Percentiles rank a stretch among this genome's conserved stretches.
Conservation (phyloP, 2,797 vertebrate genomes). For the Lacerta bilineata region DNA sequence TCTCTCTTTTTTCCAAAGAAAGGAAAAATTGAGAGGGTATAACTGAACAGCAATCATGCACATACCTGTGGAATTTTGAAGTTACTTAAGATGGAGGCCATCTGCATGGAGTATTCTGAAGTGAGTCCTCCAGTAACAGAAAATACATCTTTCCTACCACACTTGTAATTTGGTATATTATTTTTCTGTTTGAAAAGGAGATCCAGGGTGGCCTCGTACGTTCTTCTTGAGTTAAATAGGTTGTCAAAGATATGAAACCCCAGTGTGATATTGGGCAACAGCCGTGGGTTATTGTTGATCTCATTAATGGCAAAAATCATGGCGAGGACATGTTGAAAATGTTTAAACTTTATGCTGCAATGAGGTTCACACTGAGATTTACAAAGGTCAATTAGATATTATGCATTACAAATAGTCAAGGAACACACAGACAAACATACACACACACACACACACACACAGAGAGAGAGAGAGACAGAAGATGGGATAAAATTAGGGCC, state of each 20-base stretch:
- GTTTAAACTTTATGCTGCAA: neutral
- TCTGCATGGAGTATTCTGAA: neutral
- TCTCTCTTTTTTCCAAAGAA: too few species aligned
- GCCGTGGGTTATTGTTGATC: neutral
- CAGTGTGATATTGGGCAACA: slow-evolving; percentile 14
- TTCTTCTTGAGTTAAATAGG: neutral
- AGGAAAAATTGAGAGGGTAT: too few species aligned
- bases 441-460: too few species aligned
- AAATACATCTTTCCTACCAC: neutral
- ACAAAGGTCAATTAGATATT: neutral
- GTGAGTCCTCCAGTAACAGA: neutral
- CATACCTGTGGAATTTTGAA: slow-evolving; percentile 31
- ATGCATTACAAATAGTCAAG: too few species aligned
- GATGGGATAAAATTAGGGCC: too few species aligned
- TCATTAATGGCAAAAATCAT: slow-evolving; percentile 24
- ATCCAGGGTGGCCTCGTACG: neutral
- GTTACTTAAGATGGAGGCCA: neutral
- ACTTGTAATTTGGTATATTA: neutral
- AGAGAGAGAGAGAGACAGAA: too few species aligned
- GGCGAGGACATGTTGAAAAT: neutral
- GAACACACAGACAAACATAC: too few species aligned
- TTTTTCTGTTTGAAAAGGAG: neutral
- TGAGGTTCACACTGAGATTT: neutral
- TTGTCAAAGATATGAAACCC: slow-evolving; percentile 28
- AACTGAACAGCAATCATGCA: neutral